A percentile compares a stretch with the other conserved stretches of the same genome.
Evolutionary conservation across 2,888 invertebrate species (phyloP).

Genomic region (Blastobasis lacticolella): DNA sequence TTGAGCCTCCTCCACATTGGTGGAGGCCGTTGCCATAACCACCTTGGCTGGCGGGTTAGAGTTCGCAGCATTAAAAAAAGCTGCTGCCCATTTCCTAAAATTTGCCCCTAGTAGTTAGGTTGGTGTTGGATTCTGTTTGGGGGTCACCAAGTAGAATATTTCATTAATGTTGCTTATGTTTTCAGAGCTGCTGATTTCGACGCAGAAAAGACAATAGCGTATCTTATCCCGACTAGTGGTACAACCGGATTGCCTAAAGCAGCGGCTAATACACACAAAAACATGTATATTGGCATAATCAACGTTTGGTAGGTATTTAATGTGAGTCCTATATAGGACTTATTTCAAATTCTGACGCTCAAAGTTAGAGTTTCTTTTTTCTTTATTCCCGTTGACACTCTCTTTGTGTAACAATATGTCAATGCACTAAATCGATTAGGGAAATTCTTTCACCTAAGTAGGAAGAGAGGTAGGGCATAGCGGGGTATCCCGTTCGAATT

Average conservation of each 20-base stretch:
- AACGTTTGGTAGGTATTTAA: background rate
- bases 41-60: too few relatives aligned
- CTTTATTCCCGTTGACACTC: background rate
- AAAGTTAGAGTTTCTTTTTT: background rate
- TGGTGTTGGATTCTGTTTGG: background rate
- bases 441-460: background rate
- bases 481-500: too few relatives aligned
- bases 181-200: conserved; percentile 30
- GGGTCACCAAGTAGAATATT: background rate
- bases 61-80: too few relatives aligned
- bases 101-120: too few relatives aligned
- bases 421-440: background rate
- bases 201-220: conserved; percentile 22
- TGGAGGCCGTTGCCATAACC: too few relatives aligned
- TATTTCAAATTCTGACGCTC: background rate
- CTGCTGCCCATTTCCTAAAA: too few relatives aligned
- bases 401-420: background rate
- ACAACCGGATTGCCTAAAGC: conserved; percentile 36
- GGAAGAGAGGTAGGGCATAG: too few relatives aligned
- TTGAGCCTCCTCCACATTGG: too few relatives aligned
- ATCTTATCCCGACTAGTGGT: conserved; percentile 33
- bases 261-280: conserved; percentile 23
- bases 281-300: background rate
- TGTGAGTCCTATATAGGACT: background rate
- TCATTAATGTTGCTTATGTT: background rate